phyloP scores from a whole-genome alignment of 2,113 vertebrate species.

The Hypocryptadius cinnamomeus region DNA sequence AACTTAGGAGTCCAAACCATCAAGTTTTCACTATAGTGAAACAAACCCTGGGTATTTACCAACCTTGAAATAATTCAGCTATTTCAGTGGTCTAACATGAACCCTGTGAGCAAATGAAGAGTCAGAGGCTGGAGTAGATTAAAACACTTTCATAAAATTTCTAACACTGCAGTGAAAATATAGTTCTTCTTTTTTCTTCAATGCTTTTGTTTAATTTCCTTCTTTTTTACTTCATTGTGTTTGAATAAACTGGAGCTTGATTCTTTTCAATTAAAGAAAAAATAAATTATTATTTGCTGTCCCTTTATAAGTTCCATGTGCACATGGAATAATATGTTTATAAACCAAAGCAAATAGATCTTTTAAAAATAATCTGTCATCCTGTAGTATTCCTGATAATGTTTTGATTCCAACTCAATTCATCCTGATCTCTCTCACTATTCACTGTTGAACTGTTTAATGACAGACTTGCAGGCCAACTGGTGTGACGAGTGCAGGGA shows the following conservation, averaged over 20 bases:
- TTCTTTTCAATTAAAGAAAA: not conserved
- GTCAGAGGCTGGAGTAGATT: not conserved
- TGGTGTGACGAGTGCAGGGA: constrained; percentile 43
- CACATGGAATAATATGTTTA: not conserved
- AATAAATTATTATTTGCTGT: not conserved
- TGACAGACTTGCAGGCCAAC: constrained; percentile 48
- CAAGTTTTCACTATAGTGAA: not conserved
- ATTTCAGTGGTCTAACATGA: not conserved
- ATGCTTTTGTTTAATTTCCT: not conserved
- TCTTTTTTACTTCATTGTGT: not conserved
- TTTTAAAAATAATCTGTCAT: not conserved
- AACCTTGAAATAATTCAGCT: not conserved
- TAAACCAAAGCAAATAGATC: constrained; percentile 13
- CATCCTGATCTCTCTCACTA: constrained; percentile 56
- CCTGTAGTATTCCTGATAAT: not conserved
- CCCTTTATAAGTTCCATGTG: not conserved
- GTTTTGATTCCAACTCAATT: constrained; percentile 17
- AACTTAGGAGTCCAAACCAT: not conserved
- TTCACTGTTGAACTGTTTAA: constrained; percentile 64
- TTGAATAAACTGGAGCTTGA: not conserved
- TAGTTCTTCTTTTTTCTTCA: not conserved
- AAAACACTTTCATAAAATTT: not conserved
- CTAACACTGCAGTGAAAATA: not conserved
- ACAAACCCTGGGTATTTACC: not conserved
- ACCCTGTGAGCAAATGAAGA: not conserved